Evolutionary conservation across 2,888 invertebrate species (phyloP), one percentile per base, ranked within the genome.

Genomic region (Camptogramma bilineatum): DNA sequence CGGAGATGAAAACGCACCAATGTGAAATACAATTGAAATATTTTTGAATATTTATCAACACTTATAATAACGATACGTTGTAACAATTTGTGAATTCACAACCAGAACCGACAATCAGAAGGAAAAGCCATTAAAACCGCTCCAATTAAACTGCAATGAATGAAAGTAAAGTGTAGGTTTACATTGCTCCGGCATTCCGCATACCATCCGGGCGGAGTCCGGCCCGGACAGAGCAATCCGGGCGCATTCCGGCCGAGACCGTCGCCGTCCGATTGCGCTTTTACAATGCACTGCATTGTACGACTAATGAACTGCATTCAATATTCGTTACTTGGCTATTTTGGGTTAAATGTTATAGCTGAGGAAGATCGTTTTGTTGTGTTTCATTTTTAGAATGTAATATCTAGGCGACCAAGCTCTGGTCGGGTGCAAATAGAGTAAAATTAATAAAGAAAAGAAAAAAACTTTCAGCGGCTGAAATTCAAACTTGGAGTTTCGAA

Each of bases 251-350:
- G 28, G 53, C 31, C 21, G 21, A 13, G 34, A 2, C 42, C 13
- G 17, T 0, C 7, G 7, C 18, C 24, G 47, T 39, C 34, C 52
- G 53, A 60, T 60, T 48, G 60, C 48, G 60, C 60, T 60, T 53
- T 60, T 60, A 60, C 47, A 60, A 52, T 17, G 53, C 47, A 60
- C 19, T 59, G 16, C 39, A 48, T 60, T 48, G 46, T 34, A 16
- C 4, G 17, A 10, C 9, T 52, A 47, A 52, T 52, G 10, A 17
- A 52, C 58, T 46, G 19, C 51, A 13, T 16, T 44, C 17, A 16
- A 44, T 44, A 17, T 44, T 44, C 7, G 44, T 8, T 44, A 2
- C 8, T 16, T 13, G 1, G 13, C 4, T 44, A 44, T 44, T 44
- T 44, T 17, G 17, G 17, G 44, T 16, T 13, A 13, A 13, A 10